Conservation (phyloP, 2,113 vertebrate genomes). For the Dinomys branickii region DNA sequence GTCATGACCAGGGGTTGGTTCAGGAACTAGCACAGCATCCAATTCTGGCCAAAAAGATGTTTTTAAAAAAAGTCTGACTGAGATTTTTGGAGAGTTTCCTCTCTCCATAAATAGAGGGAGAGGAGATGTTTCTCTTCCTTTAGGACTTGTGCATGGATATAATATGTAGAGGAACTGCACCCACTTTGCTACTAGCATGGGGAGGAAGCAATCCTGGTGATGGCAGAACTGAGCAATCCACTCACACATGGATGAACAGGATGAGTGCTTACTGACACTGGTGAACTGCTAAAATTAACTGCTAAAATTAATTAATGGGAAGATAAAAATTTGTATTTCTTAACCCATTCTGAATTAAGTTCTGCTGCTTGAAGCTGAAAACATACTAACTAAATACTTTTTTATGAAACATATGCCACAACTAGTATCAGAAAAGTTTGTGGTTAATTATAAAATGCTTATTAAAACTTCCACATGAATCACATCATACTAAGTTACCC, state of each 20-base stretch:
- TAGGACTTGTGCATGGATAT: background rate
- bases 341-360: conserved; percentile 42
- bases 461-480: conserved; percentile 41
- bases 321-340: conserved; percentile 52
- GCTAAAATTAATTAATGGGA: conserved; percentile 14
- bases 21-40: background rate
- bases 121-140: conserved; percentile 25
- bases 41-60: conserved; percentile 30
- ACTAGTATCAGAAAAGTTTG: conserved; percentile 34
- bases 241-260: background rate
- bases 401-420: conserved; percentile 34
- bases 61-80: background rate
- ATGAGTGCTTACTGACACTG: conserved; percentile 35
- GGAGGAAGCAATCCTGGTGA: background rate
- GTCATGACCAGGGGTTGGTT: background rate
- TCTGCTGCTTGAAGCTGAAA: conserved; percentile 27
- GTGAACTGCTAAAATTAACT: conserved; percentile 30
- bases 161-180: background rate
- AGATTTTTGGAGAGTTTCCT: conserved; percentile 10
- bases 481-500: background rate
- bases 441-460: conserved; percentile 51
- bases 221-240: background rate
- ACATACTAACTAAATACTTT: conserved; percentile 12
- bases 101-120: background rate
- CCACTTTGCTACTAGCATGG: background rate